Percentiles rank a stretch among this genome's conserved stretches.
These are phyloP conservation scores for Sinopyrophorus schimmeli DNA, from an alignment of 2,888 invertebrate genomes.

Conservation along the genomic window DNA sequence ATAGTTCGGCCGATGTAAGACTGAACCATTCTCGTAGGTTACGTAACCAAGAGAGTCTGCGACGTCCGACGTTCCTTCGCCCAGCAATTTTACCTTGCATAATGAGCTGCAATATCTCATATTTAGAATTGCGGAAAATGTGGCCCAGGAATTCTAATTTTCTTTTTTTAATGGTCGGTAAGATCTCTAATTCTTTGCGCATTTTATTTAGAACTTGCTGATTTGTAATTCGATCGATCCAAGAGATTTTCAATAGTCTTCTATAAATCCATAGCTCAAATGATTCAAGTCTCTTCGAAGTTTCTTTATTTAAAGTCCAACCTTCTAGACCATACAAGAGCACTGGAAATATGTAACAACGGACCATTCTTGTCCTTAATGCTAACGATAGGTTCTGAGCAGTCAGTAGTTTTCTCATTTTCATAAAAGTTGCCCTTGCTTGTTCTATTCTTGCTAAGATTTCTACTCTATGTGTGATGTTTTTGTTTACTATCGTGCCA, in stretches of 20 bases:
- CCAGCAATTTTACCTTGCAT: too few species aligned
- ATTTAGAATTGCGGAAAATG: too few species aligned
- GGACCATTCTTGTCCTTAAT: slow-evolving; percentile 8
- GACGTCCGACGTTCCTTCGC: too few species aligned
- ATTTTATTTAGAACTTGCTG: slow-evolving; percentile 7
- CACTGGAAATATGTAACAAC: slow-evolving; percentile 18
- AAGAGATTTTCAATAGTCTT: slow-evolving; percentile 15
- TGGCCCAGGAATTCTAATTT: too few species aligned
- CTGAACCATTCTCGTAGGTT: too few species aligned
- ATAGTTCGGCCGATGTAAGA: too few species aligned
- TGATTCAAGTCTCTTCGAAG: slow-evolving; percentile 11
- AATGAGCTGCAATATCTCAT: too few species aligned
- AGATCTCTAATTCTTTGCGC: too few species aligned
- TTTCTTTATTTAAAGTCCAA: slow-evolving; percentile 16
- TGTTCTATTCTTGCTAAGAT: slow-evolving; percentile 10
- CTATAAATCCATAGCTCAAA: slow-evolving; percentile 21
- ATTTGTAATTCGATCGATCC: slow-evolving; percentile 7
- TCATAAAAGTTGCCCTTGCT: slow-evolving; percentile 9
- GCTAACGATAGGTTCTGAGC: slow-evolving; percentile 12
- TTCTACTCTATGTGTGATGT: slow-evolving; percentile 8
- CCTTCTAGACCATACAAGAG: slow-evolving; percentile 12
- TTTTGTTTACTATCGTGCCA: slow-evolving; percentile 10
- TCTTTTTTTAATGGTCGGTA: too few species aligned
- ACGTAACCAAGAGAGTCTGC: too few species aligned
- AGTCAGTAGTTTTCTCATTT: slow-evolving; percentile 14